Evolutionary conservation across 2,888 invertebrate genomes (phyloP), one percentile per base, ranked within the genome.

Genomic region (Pristionchus fissidentatus): DNA sequence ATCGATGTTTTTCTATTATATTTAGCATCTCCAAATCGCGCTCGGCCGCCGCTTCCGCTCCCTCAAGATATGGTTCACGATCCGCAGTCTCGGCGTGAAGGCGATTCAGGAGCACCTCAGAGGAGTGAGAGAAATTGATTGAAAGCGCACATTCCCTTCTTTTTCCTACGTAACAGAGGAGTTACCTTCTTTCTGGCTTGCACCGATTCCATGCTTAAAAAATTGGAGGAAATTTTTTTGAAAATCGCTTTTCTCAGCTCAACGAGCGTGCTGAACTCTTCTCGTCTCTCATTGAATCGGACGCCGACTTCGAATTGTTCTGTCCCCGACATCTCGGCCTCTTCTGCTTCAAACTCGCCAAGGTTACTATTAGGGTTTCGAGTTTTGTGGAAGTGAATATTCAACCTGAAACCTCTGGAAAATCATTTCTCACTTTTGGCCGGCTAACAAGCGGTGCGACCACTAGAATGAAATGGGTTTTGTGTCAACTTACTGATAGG

Each of bases 51-150:
- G 98, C 86, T 99, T 99, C 93, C 95, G 98, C 85, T 96, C 98
- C 0, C 94, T 99, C 86, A 99, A 99, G 93, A 94, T 99, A 49
- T 99, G 98, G 98, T 99, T 98, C 93, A 97, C 98, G 87, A 94
- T 99, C 89, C 94, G 98, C 87, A 95, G 95, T 89, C 97, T 97
- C 92, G 98, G 98, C 26, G 95, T 98, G 89, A 95, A 95, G 85
- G 97, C 97, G 0, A 94, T 99, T 81, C 97, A 97, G 93, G 95
- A 95, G 84, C 97, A 97, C 92, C 96, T 99, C 87, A 94, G 98
- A 62, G 60, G 43, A 35, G 62, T 62, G 38, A 43, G 62, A 22
- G 32, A 1, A n/a, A 32, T 46, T 3, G 15, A 7, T 29, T 13
- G 7, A 32, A 22, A 32, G 32, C 32, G 29, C 10, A 2, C 35